phyloP scores from a whole-genome alignment of 2,888 invertebrate species.

The Caenorhabditis sp. region DNA sequence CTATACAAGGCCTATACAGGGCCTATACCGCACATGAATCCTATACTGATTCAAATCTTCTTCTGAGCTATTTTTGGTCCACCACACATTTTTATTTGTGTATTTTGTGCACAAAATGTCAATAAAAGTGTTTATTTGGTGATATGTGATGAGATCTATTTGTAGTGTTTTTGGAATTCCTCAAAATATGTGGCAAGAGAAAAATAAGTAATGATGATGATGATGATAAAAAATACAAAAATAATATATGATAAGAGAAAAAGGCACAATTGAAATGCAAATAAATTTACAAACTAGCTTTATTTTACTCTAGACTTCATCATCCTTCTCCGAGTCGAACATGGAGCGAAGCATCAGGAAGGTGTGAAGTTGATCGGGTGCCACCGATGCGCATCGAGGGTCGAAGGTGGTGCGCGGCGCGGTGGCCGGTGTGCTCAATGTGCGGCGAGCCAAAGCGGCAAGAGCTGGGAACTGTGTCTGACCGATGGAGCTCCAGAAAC shows the following conservation, averaged over 20 bases:
- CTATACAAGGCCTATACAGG: too few relatives aligned
- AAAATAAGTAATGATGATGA: too few relatives aligned
- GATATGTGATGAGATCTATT: background rate
- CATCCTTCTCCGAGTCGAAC: constrained; percentile 47
- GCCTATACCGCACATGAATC: too few relatives aligned
- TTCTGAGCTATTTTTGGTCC: too few relatives aligned
- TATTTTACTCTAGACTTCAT: constrained; percentile 10
- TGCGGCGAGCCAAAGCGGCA: constrained; percentile 56
- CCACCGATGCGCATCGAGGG: constrained; percentile 36
- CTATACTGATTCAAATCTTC: too few relatives aligned
- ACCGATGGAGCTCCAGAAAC: constrained; percentile 63
- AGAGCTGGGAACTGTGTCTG: constrained; percentile 59
- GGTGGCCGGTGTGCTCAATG: constrained; percentile 41
- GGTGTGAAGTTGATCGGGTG: constrained; percentile 47
- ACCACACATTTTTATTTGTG: too few relatives aligned
- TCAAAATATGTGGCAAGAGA: background rate
- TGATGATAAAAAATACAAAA: too few relatives aligned
- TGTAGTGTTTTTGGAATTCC: background rate
- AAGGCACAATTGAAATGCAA: background rate
- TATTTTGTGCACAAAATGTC: too few relatives aligned
- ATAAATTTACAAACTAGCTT: background rate
- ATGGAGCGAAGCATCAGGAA: constrained; percentile 51
- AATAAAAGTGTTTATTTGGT: background rate
- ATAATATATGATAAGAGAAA: background rate
- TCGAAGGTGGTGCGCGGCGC: constrained; percentile 46